Percentiles rank a stretch among this genome's conserved stretches.
Conservation (phyloP, 1,140 invertebrate species). For the Heliconius hermathena region DNA sequence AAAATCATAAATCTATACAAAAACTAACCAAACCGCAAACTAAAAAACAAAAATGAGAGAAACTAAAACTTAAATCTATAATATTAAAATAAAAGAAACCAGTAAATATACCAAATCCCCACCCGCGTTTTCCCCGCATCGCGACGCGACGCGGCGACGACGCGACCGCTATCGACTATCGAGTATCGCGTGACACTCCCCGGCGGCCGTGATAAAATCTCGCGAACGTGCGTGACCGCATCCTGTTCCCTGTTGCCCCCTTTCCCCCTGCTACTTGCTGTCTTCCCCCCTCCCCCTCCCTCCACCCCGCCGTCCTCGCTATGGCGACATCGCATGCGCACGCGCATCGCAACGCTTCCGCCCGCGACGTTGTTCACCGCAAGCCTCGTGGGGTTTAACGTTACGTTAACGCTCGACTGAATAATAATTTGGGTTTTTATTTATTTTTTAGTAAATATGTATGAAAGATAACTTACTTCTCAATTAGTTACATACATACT, state of each 20-base stretch:
- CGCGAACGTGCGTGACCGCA: slow-evolving; percentile 72
- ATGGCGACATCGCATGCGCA: slow-evolving; percentile 41
- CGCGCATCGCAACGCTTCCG: slow-evolving; percentile 53
- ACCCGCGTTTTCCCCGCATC: slow-evolving; percentile 47
- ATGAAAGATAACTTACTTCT: too few species aligned
- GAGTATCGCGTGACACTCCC: slow-evolving; percentile 52
- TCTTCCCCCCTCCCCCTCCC: slow-evolving; percentile 14
- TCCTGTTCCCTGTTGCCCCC: slow-evolving; percentile 51
- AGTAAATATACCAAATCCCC: background rate
- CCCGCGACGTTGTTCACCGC: slow-evolving; percentile 37
- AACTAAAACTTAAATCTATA: too few species aligned
- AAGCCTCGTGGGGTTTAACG: slow-evolving; percentile 23
- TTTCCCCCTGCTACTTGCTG: slow-evolving; percentile 24
- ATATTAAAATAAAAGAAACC: background rate
- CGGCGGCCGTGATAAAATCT: slow-evolving; percentile 61
- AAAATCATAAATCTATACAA: too few species aligned
- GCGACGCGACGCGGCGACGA: slow-evolving; percentile 10
- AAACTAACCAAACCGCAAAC: too few species aligned
- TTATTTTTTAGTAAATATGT: background rate
- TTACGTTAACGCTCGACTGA: slow-evolving; percentile 23
- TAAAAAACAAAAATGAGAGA: too few species aligned
- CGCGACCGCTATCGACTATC: slow-evolving; percentile 12
- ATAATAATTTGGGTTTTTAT: slow-evolving; percentile 8
- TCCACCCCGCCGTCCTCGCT: background rate
- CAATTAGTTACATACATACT: too few species aligned